These are phyloP conservation scores for Neuroterus valhalla DNA, from an alignment of 1,140 invertebrate species.

Conservation along the genomic window DNA sequence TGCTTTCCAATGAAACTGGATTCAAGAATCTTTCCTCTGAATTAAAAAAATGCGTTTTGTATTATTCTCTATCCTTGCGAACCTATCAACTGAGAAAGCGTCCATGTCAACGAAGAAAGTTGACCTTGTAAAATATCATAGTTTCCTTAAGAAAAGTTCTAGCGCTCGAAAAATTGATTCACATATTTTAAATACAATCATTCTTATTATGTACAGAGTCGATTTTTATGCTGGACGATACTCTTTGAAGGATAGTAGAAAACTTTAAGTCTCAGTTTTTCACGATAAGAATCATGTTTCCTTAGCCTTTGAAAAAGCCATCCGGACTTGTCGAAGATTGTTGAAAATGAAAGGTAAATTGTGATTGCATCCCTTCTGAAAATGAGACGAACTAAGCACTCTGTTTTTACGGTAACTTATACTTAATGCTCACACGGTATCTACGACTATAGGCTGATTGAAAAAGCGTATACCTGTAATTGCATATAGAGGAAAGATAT, in stretches of 20 bases:
- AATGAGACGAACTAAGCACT: conserved; percentile 52
- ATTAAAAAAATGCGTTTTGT: background rate
- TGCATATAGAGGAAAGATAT: conserved; percentile 64
- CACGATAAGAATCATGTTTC: background rate
- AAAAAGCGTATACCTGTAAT: conserved; percentile 66
- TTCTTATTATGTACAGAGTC: background rate
- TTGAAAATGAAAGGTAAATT: conserved; percentile 40
- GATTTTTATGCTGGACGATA: background rate
- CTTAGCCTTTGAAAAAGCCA: conserved; percentile 1
- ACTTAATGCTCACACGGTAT: conserved; percentile 66
- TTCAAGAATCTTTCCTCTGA: conserved; percentile 2
- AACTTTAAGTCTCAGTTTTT: background rate
- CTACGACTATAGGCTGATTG: conserved; percentile 58
- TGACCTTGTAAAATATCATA: conserved; percentile 2
- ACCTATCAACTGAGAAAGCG: background rate
- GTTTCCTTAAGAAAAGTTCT: background rate
- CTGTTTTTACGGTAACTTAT: conserved; percentile 67
- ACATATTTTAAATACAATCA: background rate
- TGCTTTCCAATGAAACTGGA: background rate
- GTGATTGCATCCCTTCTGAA: conserved; percentile 41
- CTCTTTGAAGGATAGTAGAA: background rate
- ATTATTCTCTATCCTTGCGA: too few relatives aligned
- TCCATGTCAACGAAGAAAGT: background rate
- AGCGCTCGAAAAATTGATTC: background rate
- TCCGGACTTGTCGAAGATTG: conserved; percentile 9